These are phyloP conservation scores for Drosophila eugracilis DNA, from an alignment of 1,140 invertebrate species.

Conservation along the genomic window DNA sequence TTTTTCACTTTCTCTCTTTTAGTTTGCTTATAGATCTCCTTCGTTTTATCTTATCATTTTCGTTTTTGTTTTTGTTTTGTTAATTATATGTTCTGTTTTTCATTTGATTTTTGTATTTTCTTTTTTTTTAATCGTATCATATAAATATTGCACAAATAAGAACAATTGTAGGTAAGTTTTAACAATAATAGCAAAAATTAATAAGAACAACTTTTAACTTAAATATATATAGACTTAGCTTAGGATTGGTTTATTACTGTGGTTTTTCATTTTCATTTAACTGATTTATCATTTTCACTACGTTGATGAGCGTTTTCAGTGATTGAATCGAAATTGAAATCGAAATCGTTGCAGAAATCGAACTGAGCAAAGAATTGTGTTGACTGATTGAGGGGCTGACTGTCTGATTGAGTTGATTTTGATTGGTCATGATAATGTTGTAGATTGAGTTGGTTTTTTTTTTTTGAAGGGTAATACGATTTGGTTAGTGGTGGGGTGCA, in stretches of 20 bases:
- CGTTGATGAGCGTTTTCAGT: conserved; percentile 77
- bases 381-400: conserved; percentile 34
- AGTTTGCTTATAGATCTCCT: conserved; percentile 34
- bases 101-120: conserved; percentile 59
- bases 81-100: conserved; percentile 41
- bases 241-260: conserved; percentile 55
- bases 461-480: conserved; percentile 20
- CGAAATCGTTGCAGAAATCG: conserved; percentile 37
- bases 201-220: conserved; percentile 78
- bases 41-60: conserved; percentile 40
- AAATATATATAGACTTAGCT: conserved; percentile 64
- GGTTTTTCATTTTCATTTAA: conserved; percentile 26
- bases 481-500: conserved; percentile 49
- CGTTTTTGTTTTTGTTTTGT: too few species aligned
- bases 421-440: conserved; percentile 80
- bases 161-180: conserved; percentile 75
- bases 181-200: conserved; percentile 76
- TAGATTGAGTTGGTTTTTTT: conserved; percentile 46
- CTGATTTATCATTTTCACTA: conserved; percentile 20
- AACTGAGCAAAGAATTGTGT: conserved; percentile 40
- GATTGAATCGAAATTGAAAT: conserved; percentile 53
- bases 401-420: conserved; percentile 58
- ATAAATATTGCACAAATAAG: conserved; percentile 82
- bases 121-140: conserved; percentile 60
- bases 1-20: too few species aligned